phyloP scores from a whole-genome alignment of 2,113 vertebrate genomes.

The Rhabdomys dilectus region DNA sequence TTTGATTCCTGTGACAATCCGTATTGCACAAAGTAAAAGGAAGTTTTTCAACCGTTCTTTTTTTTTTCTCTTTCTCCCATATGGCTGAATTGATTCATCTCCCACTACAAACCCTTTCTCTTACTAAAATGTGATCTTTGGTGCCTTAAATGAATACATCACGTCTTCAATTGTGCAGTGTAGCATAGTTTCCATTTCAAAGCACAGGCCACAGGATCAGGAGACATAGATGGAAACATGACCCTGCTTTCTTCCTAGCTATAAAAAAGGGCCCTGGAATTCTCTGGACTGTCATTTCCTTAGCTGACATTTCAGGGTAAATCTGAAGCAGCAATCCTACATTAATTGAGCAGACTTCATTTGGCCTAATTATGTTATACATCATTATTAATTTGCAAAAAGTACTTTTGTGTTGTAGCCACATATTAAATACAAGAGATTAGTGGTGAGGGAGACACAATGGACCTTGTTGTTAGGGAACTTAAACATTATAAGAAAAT shows the following conservation, averaged over 20 bases:
- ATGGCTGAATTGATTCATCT: conserved; percentile 68
- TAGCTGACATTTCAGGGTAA: neutral
- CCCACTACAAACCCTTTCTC: conserved; percentile 65
- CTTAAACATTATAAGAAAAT: neutral
- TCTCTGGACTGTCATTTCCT: neutral
- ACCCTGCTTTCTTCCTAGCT: neutral
- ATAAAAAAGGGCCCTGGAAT: neutral
- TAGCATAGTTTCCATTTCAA: conserved; percentile 31
- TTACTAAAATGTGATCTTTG: conserved; percentile 74
- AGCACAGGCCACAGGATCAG: neutral
- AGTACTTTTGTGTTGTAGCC: neutral
- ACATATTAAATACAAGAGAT: neutral
- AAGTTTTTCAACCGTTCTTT: conserved; percentile 58
- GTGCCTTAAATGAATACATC: conserved; percentile 75
- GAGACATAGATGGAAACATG: conserved; percentile 34
- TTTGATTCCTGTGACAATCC: conserved; percentile 76
- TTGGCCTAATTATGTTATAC: neutral
- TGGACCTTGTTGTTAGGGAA: neutral
- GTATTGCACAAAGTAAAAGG: conserved; percentile 71
- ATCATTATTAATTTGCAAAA: neutral
- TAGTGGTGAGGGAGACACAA: neutral
- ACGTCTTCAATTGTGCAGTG: conserved; percentile 56
- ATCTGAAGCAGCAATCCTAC: neutral
- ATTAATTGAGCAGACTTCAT: neutral
- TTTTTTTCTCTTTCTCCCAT: conserved; percentile 45